Evolutionary conservation across 2,888 invertebrate genomes (phyloP).

Genomic region (Balanococcus diminutus): DNA sequence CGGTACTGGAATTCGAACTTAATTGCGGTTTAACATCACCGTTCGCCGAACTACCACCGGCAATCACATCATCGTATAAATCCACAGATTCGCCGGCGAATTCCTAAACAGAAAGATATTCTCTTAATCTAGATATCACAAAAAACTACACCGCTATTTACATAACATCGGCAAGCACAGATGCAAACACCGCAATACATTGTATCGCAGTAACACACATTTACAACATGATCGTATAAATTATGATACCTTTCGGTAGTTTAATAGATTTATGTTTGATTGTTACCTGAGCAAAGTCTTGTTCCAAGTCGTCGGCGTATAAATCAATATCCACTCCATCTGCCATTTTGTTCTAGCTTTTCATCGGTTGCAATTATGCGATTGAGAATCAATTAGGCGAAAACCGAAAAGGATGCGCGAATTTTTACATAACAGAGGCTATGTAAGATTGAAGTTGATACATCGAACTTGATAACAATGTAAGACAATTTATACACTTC

Average conservation of each 20-base stretch:
- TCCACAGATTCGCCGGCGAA: slow-evolving; percentile 67
- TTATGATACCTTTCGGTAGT: neutral
- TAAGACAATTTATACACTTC: neutral
- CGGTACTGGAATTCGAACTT: slow-evolving; percentile 28
- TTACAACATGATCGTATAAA: neutral
- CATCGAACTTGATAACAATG: neutral
- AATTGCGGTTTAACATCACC: slow-evolving; percentile 47
- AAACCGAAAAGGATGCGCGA: neutral
- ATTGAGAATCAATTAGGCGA: neutral
- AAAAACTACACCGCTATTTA: neutral
- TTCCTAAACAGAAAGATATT: slow-evolving; percentile 24
- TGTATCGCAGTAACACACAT: neutral
- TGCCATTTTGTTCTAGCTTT: slow-evolving; percentile 72
- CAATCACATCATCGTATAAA: slow-evolving; percentile 93
- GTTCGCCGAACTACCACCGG: slow-evolving; percentile 64
- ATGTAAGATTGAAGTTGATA: neutral
- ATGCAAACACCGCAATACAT: neutral
- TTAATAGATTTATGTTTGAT: neutral
- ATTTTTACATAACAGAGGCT: neutral
- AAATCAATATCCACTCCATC: slow-evolving; percentile 96
- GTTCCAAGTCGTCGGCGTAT: slow-evolving; percentile 95
- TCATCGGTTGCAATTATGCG: neutral
- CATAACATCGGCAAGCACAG: neutral
- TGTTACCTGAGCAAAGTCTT: slow-evolving; percentile 72
- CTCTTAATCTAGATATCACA: neutral